Conservation (phyloP, 2,797 vertebrate genomes). For the Choloepus didactylus region DNA sequence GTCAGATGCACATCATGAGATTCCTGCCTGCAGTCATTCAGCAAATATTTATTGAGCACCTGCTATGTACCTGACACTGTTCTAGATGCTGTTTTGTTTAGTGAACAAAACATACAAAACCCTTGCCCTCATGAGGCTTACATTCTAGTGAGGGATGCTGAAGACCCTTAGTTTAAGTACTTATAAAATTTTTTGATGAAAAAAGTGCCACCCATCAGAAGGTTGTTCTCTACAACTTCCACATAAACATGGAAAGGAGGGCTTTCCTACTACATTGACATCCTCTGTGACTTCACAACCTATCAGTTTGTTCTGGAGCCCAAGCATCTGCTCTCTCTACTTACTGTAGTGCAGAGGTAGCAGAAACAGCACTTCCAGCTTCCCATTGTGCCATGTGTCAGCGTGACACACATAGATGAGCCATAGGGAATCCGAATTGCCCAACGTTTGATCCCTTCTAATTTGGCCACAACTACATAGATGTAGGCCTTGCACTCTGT, state of each 20-base stretch:
- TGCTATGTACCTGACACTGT: neutral
- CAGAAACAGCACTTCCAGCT: neutral
- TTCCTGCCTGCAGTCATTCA: neutral
- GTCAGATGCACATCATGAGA: neutral
- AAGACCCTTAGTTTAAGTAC: neutral
- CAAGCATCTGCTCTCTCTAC: neutral
- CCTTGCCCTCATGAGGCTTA: neutral
- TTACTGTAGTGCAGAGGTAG: neutral
- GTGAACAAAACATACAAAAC: slow-evolving; percentile 57
- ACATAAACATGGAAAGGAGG: neutral
- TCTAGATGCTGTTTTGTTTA: neutral
- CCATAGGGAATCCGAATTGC: neutral
- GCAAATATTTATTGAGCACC: neutral
- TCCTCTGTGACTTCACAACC: neutral
- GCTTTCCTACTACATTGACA: neutral
- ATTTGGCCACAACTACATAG: neutral
- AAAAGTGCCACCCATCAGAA: neutral
- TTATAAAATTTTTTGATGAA: neutral
- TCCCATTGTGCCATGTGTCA: neutral
- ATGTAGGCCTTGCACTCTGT: neutral
- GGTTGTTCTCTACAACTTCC: neutral
- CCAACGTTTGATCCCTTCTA: neutral
- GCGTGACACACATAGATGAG: neutral
- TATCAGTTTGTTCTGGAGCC: neutral
- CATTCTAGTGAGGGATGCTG: neutral